Evolutionary conservation across 2,888 invertebrate species (phyloP).

Genomic region (Ophion ellenae): DNA sequence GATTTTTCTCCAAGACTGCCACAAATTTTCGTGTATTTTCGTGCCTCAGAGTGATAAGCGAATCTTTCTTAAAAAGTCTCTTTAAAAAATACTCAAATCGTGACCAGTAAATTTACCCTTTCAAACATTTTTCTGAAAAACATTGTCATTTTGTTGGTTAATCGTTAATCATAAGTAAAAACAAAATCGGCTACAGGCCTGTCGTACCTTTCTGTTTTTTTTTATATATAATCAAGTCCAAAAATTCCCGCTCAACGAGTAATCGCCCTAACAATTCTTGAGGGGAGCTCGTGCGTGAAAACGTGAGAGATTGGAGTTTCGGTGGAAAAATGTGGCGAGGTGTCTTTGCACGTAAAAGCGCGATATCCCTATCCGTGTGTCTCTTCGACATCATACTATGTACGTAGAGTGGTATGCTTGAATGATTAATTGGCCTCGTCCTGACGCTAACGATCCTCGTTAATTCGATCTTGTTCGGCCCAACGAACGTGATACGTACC

Average conservation of each 20-base stretch:
- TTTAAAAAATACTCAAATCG: background rate
- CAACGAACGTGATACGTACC: conserved; percentile 37
- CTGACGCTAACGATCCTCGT: conserved; percentile 67
- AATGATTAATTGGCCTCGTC: conserved; percentile 74
- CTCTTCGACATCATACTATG: background rate
- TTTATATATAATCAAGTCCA: background rate
- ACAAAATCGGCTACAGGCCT: background rate
- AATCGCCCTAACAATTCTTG: conserved; percentile 72
- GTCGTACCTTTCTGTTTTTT: background rate
- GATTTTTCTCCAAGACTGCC: conserved; percentile 12
- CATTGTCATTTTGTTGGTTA: background rate
- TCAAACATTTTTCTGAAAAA: background rate
- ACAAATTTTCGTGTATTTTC: background rate
- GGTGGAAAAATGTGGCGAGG: conserved; percentile 29
- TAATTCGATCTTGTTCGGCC: conserved; percentile 53
- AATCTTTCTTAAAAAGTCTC: background rate
- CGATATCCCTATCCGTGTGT: conserved; percentile 17
- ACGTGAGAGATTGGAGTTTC: background rate
- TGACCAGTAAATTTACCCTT: background rate
- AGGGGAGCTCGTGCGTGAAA: conserved; percentile 51
- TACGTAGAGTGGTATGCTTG: conserved; percentile 5
- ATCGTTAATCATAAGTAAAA: background rate
- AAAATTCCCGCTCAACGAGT: conserved; percentile 72
- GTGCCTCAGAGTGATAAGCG: background rate
- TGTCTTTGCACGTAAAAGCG: conserved; percentile 35